A percentile compares a stretch with the other conserved stretches of the same genome.
Evolutionary conservation across 2,888 invertebrate species (phyloP).

Genomic region (Calliopum simillimum): DNA sequence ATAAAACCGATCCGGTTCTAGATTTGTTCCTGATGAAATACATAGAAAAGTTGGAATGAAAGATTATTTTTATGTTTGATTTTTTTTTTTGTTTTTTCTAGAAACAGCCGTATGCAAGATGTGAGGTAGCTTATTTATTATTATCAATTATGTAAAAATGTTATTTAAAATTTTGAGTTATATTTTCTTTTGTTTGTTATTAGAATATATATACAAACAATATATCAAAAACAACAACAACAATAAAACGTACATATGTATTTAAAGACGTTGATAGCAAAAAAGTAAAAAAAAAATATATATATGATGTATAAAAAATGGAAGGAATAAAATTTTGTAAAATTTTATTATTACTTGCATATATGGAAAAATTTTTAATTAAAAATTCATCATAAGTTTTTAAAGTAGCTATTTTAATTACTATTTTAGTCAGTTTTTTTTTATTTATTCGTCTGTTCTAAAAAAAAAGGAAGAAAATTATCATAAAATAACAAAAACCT

Average conservation of each 20-base stretch:
- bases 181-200: slow-evolving; percentile 4
- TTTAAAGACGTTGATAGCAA: slow-evolving; percentile 32
- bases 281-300: too few species aligned
- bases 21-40: slow-evolving; percentile 43
- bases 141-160: not conserved
- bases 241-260: slow-evolving; percentile 26
- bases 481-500: not conserved
- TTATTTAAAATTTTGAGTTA: slow-evolving; percentile 6
- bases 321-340: slow-evolving; percentile 21
- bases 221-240: slow-evolving; percentile 29
- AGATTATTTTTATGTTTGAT: too few species aligned
- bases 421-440: slow-evolving; percentile 15
- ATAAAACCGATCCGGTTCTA: slow-evolving; percentile 17
- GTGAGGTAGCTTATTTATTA: not conserved
- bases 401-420: slow-evolving; percentile 14
- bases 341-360: slow-evolving; percentile 32
- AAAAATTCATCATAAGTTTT: slow-evolving; percentile 37
- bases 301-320: too few species aligned
- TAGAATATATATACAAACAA: slow-evolving; percentile 30
- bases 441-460: slow-evolving; percentile 10
- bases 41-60: slow-evolving; percentile 24
- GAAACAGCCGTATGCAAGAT: slow-evolving; percentile 10
- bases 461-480: slow-evolving; percentile 2
- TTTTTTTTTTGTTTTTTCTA: too few species aligned
- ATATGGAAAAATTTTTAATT: slow-evolving; percentile 23